These are phyloP conservation scores for Zeuzera pyrina DNA, from an alignment of 2,888 invertebrate genomes.

Conservation along the genomic window DNA sequence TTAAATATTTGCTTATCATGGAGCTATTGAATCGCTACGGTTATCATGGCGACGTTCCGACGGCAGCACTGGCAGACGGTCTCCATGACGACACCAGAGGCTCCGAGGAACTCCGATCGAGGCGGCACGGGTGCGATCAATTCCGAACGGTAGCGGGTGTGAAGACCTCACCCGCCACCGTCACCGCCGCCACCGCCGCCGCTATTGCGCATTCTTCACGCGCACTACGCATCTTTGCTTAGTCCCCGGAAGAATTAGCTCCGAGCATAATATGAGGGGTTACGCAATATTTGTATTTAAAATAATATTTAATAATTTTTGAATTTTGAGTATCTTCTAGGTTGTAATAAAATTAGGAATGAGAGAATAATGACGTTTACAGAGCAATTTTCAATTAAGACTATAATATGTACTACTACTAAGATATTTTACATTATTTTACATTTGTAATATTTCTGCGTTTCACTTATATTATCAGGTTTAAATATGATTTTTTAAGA, in stretches of 20 bases:
- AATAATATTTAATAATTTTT: neutral
- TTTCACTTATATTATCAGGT: no score
- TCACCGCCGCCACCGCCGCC: constrained; percentile 14
- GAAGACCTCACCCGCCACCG: constrained; percentile 33
- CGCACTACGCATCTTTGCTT: constrained; percentile 20
- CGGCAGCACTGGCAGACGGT: constrained; percentile 54
- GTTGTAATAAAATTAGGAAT: no score
- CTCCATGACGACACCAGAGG: constrained; percentile 54
- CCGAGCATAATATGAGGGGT: constrained; percentile 5
- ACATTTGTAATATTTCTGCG: no score
- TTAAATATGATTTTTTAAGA: no score
- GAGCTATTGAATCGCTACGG: constrained; percentile 22
- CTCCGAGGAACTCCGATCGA: constrained; percentile 35
- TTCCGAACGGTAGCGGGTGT: constrained; percentile 46
- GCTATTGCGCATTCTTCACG: constrained; percentile 26
- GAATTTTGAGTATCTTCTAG: no score
- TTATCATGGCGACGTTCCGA: constrained; percentile 38
- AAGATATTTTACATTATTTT: no score
- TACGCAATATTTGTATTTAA: neutral
- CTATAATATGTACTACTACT: no score
- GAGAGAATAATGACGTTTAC: no score
- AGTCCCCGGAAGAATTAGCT: constrained; percentile 14
- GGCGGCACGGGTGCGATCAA: constrained; percentile 46
- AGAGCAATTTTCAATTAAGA: no score
- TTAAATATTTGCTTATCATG: no score